phyloP scores from a whole-genome alignment of 2,113 vertebrate species.

The Hystrix brachyura region DNA sequence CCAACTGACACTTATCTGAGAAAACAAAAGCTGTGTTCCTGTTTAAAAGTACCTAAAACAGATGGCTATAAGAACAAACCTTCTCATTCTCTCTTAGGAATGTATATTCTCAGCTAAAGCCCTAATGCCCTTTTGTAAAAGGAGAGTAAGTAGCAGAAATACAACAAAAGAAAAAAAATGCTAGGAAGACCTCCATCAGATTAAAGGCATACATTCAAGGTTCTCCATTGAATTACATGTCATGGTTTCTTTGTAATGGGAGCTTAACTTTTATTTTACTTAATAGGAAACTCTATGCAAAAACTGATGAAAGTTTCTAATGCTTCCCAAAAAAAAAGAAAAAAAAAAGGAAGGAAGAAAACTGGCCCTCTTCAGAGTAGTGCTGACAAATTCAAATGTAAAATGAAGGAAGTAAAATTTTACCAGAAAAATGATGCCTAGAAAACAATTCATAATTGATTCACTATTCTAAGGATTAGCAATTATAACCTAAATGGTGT shows the following conservation, averaged over 20 bases:
- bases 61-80: not conserved
- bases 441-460: not conserved
- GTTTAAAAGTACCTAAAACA: not conserved
- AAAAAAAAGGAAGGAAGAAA: not conserved
- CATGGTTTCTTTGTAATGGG: not conserved
- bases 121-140: not conserved
- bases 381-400: not conserved
- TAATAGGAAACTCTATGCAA: not conserved
- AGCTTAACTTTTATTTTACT: not conserved
- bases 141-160: not conserved
- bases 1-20: not conserved
- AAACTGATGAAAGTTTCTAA: conserved; percentile 54
- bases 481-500: not conserved
- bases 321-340: not conserved
- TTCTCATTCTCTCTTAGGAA: not conserved
- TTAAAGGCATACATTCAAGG: not conserved
- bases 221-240: not conserved
- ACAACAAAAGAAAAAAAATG: conserved; percentile 5
- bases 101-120: not conserved
- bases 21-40: not conserved
- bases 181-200: not conserved
- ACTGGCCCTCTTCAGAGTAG: not conserved
- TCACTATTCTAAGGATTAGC: conserved; percentile 10
- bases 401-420: conserved; percentile 21
- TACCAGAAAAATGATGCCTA: conserved; percentile 5